Percentiles rank a stretch among this genome's conserved stretches.
phyloP scores from a whole-genome alignment of 2,888 invertebrate genomes.

The Tipula helvola region DNA sequence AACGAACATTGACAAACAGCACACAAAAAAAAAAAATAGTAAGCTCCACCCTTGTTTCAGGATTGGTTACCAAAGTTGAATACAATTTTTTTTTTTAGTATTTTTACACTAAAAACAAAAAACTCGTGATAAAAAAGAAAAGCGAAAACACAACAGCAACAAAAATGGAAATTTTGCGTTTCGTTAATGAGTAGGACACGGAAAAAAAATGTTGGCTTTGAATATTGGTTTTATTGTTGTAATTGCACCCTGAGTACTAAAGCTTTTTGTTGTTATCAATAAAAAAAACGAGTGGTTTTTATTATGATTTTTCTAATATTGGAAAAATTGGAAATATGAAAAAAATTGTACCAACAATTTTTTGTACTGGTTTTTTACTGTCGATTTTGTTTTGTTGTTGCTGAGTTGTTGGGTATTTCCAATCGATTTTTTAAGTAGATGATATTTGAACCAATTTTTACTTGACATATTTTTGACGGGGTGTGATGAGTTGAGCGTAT shows the following conservation, averaged over 20 bases:
- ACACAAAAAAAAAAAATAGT: not conserved
- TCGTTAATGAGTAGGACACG: not conserved
- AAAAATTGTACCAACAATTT: not conserved
- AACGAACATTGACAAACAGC: not conserved
- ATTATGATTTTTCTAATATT: not conserved
- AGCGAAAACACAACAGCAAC: not conserved
- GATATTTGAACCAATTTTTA: not conserved
- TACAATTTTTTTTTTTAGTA: not conserved
- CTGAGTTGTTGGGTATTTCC: not conserved
- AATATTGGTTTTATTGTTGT: not conserved
- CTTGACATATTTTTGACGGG: not conserved
- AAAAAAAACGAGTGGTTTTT: not conserved
- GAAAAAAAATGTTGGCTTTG: not conserved
- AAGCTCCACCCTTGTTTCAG: constrained; percentile 8
- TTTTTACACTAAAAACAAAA: not conserved
- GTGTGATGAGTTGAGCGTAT: not conserved
- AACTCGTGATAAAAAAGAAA: not conserved
- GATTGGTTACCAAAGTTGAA: constrained; percentile 7
- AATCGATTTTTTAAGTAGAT: not conserved
- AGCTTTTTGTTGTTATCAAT: not conserved
- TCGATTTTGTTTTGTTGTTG: not conserved
- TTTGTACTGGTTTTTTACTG: not conserved
- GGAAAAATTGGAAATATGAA: not conserved
- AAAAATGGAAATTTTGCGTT: not conserved
- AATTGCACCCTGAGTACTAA: not conserved